A percentile compares a stretch with the other conserved stretches of the same genome.
Evolutionary conservation across 2,797 vertebrate genomes (phyloP).

Genomic region (Ciconia nigra): DNA sequence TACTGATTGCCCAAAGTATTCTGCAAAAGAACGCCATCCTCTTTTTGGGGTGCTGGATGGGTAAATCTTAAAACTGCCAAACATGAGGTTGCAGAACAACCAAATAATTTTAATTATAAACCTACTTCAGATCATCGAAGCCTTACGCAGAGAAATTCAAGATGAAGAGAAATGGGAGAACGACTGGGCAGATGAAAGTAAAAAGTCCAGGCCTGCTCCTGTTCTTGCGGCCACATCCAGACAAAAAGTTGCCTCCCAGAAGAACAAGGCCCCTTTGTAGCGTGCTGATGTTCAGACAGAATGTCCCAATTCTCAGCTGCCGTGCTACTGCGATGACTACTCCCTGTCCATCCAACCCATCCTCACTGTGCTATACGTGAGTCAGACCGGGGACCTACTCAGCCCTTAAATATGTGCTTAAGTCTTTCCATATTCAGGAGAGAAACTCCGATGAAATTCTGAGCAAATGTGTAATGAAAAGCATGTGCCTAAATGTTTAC

Average conservation of each 20-base stretch:
- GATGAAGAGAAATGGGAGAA: background rate
- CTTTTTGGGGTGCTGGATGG: background rate
- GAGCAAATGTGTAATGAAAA: background rate
- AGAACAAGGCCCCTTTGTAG: background rate
- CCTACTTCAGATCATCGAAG: background rate
- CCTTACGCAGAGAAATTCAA: background rate
- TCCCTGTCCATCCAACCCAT: background rate
- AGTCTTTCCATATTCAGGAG: slow-evolving; percentile 22
- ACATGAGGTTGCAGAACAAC: background rate
- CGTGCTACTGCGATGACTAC: fast-evolving
- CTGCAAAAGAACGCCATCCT: background rate
- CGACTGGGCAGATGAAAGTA: background rate
- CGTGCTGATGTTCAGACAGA: background rate
- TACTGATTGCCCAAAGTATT: background rate
- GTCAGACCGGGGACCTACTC: background rate
- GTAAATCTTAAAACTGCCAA: background rate
- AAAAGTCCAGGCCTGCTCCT: background rate
- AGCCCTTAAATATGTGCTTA: background rate
- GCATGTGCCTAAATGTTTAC: slow-evolving; percentile 13
- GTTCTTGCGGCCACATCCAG: background rate
- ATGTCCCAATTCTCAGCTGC: background rate
- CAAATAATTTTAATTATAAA: background rate
- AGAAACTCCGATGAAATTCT: background rate
- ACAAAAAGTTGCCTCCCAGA: background rate
- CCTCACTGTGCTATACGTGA: background rate